Evolutionary conservation across 2,888 invertebrate genomes (phyloP).

Genomic region (Trissoscelio sp.): DNA sequence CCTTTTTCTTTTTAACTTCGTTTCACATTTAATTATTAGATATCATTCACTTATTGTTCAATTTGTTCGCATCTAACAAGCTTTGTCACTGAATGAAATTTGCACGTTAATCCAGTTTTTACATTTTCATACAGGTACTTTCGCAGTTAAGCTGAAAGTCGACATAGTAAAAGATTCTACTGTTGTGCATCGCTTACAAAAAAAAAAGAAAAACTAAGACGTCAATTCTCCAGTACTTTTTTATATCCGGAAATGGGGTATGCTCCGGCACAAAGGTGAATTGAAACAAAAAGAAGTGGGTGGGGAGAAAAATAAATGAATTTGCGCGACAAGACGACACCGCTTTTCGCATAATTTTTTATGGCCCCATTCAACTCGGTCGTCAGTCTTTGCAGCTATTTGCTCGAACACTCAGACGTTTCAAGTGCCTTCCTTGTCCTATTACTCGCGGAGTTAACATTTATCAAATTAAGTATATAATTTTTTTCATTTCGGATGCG

Average conservation of each 20-base stretch:
- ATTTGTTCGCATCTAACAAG: conserved; percentile 26
- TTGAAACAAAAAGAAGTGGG: conserved; percentile 7
- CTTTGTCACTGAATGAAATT: conserved; percentile 30
- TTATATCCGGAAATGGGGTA: conserved; percentile 9
- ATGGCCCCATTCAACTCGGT: conserved; percentile 36
- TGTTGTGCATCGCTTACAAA: conserved; percentile 12
- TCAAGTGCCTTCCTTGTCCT: conserved; percentile 48
- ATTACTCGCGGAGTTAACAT: conserved; percentile 35
- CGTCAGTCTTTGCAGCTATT: conserved; percentile 52
- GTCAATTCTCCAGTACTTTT: conserved; percentile 16
- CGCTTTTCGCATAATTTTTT: conserved; percentile 51
- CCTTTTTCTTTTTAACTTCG: no score
- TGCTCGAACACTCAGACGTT: conserved; percentile 62
- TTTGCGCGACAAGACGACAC: conserved; percentile 46
- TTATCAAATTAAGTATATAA: conserved; percentile 63
- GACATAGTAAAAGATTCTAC: conserved; percentile 39
- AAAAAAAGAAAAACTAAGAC: conserved; percentile 30
- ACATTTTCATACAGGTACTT: conserved; percentile 38
- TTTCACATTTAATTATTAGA: conserved; percentile 16
- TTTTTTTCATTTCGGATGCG: conserved; percentile 43
- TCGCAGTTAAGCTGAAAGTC: conserved; percentile 31
- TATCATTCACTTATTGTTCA: conserved; percentile 35
- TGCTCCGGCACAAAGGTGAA: conserved; percentile 7
- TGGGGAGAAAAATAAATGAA: conserved; percentile 34
- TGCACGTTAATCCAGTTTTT: conserved; percentile 44